These are phyloP conservation scores for Nycticryphes semicollaris DNA, from an alignment of 2,113 vertebrate genomes.

Conservation along the genomic window DNA sequence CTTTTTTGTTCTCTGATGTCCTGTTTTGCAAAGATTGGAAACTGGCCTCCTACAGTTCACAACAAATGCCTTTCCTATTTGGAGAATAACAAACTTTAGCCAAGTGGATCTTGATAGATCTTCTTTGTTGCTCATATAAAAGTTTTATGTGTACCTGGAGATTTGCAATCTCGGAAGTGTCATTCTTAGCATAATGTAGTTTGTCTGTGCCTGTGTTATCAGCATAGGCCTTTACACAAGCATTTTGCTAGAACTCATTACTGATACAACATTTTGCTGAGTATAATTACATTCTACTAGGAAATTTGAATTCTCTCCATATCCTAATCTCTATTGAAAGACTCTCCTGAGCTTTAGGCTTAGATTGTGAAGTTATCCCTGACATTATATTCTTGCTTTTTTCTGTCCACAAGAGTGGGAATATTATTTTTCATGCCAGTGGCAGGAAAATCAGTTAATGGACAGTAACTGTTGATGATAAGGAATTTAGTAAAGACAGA, in stretches of 20 bases:
- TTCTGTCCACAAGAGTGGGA: background rate
- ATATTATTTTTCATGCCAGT: background rate
- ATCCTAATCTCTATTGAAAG: background rate
- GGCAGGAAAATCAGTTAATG: conserved; percentile 18
- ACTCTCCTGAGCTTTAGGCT: background rate
- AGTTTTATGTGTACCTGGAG: background rate
- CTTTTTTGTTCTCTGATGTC: background rate
- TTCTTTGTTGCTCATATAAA: background rate
- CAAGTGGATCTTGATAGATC: background rate
- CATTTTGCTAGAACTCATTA: background rate
- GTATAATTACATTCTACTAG: conserved; percentile 10
- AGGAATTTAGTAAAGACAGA: background rate
- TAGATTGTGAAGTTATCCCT: background rate
- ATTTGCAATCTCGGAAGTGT: background rate
- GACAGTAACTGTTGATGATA: background rate
- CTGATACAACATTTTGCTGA: background rate
- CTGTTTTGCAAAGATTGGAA: background rate
- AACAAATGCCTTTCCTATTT: background rate
- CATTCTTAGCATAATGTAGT: background rate
- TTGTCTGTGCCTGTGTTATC: background rate
- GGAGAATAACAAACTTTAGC: background rate
- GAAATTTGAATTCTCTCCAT: background rate
- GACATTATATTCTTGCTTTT: background rate
- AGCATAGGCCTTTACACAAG: background rate
- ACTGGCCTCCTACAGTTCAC: background rate